Base-by-base conservation (phyloP, 2,113 vertebrate genomes). In the Addax nasomaculatus region DNA sequence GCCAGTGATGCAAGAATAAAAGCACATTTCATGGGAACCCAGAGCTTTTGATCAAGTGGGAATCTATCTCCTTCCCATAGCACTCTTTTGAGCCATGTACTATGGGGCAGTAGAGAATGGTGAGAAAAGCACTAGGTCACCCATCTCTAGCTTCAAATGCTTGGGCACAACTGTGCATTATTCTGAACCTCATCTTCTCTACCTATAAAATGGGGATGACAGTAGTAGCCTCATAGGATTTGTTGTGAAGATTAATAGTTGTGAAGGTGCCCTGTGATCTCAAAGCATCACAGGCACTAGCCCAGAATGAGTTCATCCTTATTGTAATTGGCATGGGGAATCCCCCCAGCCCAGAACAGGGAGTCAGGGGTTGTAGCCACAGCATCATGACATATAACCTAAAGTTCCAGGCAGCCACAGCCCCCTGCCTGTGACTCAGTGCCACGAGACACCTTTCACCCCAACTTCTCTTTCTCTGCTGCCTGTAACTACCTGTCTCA, bases 391-490 rank as follows among this genome's bases (percentile, higher is more conserved):
- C 78, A 95, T 73, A 39, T 7, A 73, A 8, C 51, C 62, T 25
- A 29, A 91, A 36, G 36, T 67, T 83, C n/a, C 53, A 94, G 5
- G 2, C 14, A 91, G 70, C 95, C 17, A 7, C 58, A n/a, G 67
- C 7, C 64, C 23, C 49, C 67, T 89, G 49, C 73, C 58, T 30
- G 13, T 97, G 95, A 97, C 90, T 96, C 93, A 97, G 67, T 27
- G 30, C 81, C n/a, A 19, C 4, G 60, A 51, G 90, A 58, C 14
- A 1, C 43, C 73, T 70, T 67, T 55, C 39, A 53, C 7, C 43
- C 58, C 39, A 93, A 79, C 90, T 97, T 96, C 97, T 97, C 95
- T 33, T 93, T 97, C 96, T 86, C 55, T 64, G 21, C 43, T 53
- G 36, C 76, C 76, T 43, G 21, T 27, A 49, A 58, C 84, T 47